Evolutionary conservation across 2,113 vertebrate genomes (phyloP), one percentile per base, ranked within the genome.

Genomic region (Istiophorus platypterus): DNA sequence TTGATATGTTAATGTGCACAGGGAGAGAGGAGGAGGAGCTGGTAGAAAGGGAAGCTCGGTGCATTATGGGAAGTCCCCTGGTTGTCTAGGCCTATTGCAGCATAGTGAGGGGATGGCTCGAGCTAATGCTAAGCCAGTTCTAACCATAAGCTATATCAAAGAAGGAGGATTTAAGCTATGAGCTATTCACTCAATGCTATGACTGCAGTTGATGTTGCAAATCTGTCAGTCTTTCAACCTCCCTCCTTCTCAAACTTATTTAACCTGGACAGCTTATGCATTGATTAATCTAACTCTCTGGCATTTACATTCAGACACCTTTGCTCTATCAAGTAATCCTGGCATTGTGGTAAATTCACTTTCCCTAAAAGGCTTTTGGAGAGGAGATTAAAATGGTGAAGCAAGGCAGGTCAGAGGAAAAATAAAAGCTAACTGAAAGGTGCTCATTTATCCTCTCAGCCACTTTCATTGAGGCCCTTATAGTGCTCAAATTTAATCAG

Each of bases 301-400:
- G 65, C 82, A 85, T 85, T 85, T 85, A 85, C 85, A 90, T 84
- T 80, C 77, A 81, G 80, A 93, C 47, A 82, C 66, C 81, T 82
- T 56, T 2, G 49, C 29, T 86, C 86, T 90, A 92, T 89, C 83
- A 88, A 86, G 91, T 91, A 83, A 90, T 85, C 72, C 79, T 72
- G 89, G 89, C 88, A 80, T 76, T 81, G 78, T 61, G 81, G 71
- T 80, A 81, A 91, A 91, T 92, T 86, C 81, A 78, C 66, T 90
- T 84, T 88, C 59, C 65, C 64, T 72, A 81, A 87, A 90, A 82
- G 82, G 85, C 84, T 70, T 87, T 90, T 78, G 72, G 68, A 78
- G 78, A 85, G 69, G 49, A 78, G 78, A 87, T 90, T 89, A 87
- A 87, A 89, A 85, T 71, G 84, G 74, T 61, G 75, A 65, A 76